phyloP scores from a whole-genome alignment of 2,888 invertebrate species.

The Cosmorhoe ocellata region DNA sequence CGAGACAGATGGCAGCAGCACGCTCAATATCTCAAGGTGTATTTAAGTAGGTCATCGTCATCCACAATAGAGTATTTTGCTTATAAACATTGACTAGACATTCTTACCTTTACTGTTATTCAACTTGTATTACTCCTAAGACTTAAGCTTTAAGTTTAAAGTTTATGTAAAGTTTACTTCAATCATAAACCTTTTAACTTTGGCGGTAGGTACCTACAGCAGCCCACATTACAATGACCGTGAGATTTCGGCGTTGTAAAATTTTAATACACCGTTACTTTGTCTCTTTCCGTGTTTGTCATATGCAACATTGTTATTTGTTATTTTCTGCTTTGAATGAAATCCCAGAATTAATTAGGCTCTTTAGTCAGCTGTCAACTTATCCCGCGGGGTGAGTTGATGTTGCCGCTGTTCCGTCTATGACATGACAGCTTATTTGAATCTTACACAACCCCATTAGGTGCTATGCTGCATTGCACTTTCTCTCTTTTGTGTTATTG shows the following conservation, averaged over 20 bases:
- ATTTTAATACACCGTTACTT: conserved; percentile 44
- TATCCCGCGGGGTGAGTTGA: no score
- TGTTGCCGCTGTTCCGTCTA: conserved; percentile 33
- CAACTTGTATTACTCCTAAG: neutral
- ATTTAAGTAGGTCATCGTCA: conserved; percentile 41
- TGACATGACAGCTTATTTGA: conserved; percentile 36
- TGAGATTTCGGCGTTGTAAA: conserved; percentile 36
- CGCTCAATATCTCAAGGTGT: conserved; percentile 23
- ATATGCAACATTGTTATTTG: conserved; percentile 41
- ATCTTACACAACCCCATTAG: conserved; percentile 38
- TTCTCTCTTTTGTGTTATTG: conserved; percentile 39
- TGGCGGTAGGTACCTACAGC: neutral
- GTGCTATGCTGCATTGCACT: conserved; percentile 34
- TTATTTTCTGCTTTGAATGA: conserved; percentile 44
- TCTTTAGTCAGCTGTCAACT: no score
- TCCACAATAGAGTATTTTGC: conserved; percentile 53
- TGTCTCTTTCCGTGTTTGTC: conserved; percentile 40
- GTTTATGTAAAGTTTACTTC: neutral
- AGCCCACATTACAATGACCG: conserved; percentile 31
- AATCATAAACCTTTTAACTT: no score
- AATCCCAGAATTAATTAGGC: conserved; percentile 31
- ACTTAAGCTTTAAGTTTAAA: no score
- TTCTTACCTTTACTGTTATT: conserved; percentile 23
- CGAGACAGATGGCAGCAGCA: conserved; percentile 31
- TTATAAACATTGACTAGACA: conserved; percentile 38